Percentiles rank a stretch among this genome's conserved stretches.
Evolutionary conservation across 2,113 vertebrate genomes (phyloP).

Genomic region (Axis porcinus): DNA sequence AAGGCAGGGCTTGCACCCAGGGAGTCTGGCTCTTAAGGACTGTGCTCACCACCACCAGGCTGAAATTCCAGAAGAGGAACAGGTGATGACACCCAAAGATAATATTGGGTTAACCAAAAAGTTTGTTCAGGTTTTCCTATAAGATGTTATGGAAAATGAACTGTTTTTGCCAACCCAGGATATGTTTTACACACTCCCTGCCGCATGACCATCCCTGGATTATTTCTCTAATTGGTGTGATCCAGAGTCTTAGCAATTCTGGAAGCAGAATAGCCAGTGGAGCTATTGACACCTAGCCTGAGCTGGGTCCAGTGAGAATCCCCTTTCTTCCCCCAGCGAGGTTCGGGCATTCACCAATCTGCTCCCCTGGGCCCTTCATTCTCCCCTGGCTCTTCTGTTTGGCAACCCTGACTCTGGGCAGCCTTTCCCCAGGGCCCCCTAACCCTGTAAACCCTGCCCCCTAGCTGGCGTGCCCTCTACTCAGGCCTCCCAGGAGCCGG

Average conservation of each 20-base stretch:
- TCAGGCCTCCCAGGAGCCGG: neutral
- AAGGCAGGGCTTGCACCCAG: neutral
- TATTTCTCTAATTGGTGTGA: neutral
- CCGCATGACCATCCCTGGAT: neutral
- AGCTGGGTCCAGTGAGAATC: neutral
- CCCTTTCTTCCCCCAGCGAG: accelerated
- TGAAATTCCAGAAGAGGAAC: neutral
- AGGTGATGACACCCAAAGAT: neutral
- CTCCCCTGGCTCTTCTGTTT: neutral
- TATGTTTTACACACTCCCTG: accelerated
- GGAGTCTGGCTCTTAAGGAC: neutral
- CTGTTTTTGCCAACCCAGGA: neutral
- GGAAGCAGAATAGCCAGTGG: too few relatives aligned
- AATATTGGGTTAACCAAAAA: neutral
- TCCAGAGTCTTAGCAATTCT: neutral
- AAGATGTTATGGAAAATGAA: neutral
- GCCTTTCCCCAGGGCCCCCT: neutral
- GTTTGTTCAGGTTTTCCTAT: neutral
- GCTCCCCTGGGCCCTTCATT: neutral
- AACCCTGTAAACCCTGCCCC: neutral
- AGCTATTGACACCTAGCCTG: neutral
- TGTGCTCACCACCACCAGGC: neutral
- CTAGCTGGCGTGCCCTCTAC: neutral
- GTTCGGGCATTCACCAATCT: accelerated
- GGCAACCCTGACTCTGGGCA: neutral